These are phyloP conservation scores for Gymnodraco acuticeps DNA, from an alignment of 2,797 vertebrate genomes.

Conservation along the genomic window DNA sequence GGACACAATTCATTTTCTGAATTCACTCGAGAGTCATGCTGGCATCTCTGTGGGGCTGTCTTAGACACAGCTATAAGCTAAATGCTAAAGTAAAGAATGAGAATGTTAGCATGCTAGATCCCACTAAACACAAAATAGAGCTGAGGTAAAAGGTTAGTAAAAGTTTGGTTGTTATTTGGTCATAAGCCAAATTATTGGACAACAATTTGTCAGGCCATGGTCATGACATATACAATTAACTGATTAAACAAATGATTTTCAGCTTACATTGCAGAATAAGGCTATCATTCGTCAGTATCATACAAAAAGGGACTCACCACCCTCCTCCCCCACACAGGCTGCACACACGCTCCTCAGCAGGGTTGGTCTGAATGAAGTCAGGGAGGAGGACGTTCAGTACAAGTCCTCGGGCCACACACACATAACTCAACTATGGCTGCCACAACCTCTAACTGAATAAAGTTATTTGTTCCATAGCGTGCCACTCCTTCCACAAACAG, in stretches of 20 bases:
- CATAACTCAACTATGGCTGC: constrained; percentile 23
- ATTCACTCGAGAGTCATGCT: background rate
- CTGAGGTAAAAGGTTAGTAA: background rate
- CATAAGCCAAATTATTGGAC: background rate
- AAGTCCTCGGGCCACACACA: constrained; percentile 52
- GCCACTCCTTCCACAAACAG: constrained; percentile 63
- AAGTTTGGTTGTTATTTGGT: background rate
- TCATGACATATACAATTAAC: background rate
- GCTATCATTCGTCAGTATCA: background rate
- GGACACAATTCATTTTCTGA: no score
- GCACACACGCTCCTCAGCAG: background rate
- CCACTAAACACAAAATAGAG: background rate
- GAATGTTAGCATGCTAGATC: background rate
- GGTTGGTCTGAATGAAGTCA: constrained; percentile 32
- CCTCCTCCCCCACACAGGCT: constrained; percentile 9
- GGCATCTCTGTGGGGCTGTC: background rate
- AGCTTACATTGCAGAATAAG: background rate
- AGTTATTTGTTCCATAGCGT: constrained; percentile 63
- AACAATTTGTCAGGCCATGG: background rate
- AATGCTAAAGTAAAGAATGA: background rate
- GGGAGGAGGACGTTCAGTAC: constrained; percentile 44
- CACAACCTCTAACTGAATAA: constrained; percentile 57
- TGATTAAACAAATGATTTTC: background rate
- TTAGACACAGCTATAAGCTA: background rate
- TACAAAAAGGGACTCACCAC: background rate